These are phyloP conservation scores for Chelonus insularis DNA, from an alignment of 1,140 invertebrate species.

Conservation along the genomic window DNA sequence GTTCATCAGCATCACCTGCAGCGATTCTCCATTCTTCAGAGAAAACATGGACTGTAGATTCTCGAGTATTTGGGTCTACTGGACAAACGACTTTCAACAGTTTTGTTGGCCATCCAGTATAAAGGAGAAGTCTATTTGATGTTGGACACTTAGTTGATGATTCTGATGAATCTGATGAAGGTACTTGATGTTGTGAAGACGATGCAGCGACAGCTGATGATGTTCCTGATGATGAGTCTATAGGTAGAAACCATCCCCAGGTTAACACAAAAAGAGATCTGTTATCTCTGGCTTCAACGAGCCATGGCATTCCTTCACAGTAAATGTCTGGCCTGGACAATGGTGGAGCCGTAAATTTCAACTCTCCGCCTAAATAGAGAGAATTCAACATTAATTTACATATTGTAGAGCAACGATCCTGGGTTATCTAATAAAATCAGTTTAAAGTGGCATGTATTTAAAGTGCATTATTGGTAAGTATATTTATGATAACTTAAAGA, in stretches of 20 bases:
- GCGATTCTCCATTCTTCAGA: slow-evolving; percentile 72
- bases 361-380: slow-evolving; percentile 61
- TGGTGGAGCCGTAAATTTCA: slow-evolving; percentile 66
- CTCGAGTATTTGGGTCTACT: slow-evolving; percentile 66
- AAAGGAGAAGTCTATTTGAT: slow-evolving; percentile 52
- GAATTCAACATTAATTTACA: slow-evolving; percentile 21
- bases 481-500: slow-evolving; percentile 9
- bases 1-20: slow-evolving; percentile 36
- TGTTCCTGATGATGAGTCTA: slow-evolving; percentile 44
- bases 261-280: slow-evolving; percentile 74
- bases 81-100: slow-evolving; percentile 77
- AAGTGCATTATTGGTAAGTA: slow-evolving; percentile 16
- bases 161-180: slow-evolving; percentile 35
- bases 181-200: slow-evolving; percentile 53
- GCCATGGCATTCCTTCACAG: slow-evolving; percentile 74
- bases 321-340: slow-evolving; percentile 65
- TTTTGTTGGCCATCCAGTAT: slow-evolving; percentile 60
- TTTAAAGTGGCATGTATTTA: too few species aligned
- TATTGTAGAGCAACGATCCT: too few species aligned
- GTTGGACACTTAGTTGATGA: slow-evolving; percentile 64
- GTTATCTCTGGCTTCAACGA: slow-evolving; percentile 73
- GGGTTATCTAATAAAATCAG: too few species aligned
- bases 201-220: slow-evolving; percentile 57
- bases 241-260: slow-evolving; percentile 68
- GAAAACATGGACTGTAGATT: slow-evolving; percentile 73